Evolutionary conservation across 2,797 vertebrate genomes (phyloP), one percentile per base, ranked within the genome.

Genomic region (Spea hammondii): DNA sequence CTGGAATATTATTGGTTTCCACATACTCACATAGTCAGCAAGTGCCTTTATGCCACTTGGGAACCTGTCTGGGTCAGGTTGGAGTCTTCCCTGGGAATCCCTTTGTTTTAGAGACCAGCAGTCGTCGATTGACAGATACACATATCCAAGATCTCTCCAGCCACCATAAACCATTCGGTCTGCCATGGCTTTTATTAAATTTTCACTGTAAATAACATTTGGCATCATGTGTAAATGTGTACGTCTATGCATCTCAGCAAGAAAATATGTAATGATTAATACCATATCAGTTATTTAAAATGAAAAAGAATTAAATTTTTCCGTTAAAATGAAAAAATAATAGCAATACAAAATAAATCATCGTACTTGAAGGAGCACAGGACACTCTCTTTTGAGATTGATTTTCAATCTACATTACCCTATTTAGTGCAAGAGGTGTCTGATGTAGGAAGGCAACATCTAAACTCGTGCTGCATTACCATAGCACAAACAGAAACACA

Each of bases 31-130:
- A 51, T 87, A 88, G 69, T 87, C 85, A 4, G 83, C 82, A 5
- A 88, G 85, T 9, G 79, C 72, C 66, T 85, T 87, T 12, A 88
- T 87, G 4, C 86, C 86, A 54, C 78, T 87, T 54, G 86, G 86
- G 55, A 88, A 88, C 55, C 86, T 64, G 1, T 71, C 72, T 5
- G 79, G 74, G 17, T 86, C 83, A 32, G 86, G 70, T 53, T 85
- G 82, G 17, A 86, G 83, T 49, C 67, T 76, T 32, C 86, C 86
- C 6, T 71, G 71, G 2, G 78, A 32, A 9, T 86, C 86, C 12
- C 86, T 70, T 4, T 79, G 46, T 5, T 59, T 72, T 1, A 79
- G 59, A 8, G 74, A 46, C 86, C 86, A 88, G 73, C 86, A 88
- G 45, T 88, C 86, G 17, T 86, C 86, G 62, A 87, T 83, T 75